Conservation (phyloP, 2,888 invertebrate species). For the Epinotia ramella region DNA sequence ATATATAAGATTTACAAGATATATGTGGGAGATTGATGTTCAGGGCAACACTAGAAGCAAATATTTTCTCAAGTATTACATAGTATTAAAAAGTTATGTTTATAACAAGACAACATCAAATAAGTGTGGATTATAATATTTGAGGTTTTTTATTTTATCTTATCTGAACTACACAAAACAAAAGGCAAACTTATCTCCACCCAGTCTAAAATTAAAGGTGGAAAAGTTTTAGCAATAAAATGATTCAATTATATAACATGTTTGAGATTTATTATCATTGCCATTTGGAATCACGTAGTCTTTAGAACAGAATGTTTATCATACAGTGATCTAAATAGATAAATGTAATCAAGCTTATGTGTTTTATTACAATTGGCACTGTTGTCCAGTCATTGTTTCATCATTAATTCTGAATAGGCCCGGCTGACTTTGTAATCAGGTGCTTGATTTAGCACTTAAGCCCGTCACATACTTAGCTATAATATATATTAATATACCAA, state of each 20-base stretch:
- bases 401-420: neutral
- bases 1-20: neutral
- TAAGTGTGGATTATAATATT: neutral
- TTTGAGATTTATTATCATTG: neutral
- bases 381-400: conserved; percentile 7
- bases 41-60: neutral
- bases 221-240: too few relatives aligned
- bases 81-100: too few relatives aligned
- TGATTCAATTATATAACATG: neutral
- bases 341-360: neutral
- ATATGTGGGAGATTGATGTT: neutral
- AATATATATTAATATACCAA: too few relatives aligned
- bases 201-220: too few relatives aligned
- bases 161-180: neutral
- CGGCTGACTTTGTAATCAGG: neutral
- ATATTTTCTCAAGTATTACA: neutral
- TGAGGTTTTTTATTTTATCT: neutral
- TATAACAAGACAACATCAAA: too few relatives aligned
- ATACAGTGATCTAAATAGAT: neutral
- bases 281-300: too few relatives aligned
- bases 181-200: neutral
- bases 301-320: neutral
- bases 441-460: conserved; percentile 11
- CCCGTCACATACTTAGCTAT: too few relatives aligned
- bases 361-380: neutral